A percentile compares a stretch with the other conserved stretches of the same genome.
Conservation (phyloP, 2,888 invertebrate genomes). For the Spodoptera littoralis region DNA sequence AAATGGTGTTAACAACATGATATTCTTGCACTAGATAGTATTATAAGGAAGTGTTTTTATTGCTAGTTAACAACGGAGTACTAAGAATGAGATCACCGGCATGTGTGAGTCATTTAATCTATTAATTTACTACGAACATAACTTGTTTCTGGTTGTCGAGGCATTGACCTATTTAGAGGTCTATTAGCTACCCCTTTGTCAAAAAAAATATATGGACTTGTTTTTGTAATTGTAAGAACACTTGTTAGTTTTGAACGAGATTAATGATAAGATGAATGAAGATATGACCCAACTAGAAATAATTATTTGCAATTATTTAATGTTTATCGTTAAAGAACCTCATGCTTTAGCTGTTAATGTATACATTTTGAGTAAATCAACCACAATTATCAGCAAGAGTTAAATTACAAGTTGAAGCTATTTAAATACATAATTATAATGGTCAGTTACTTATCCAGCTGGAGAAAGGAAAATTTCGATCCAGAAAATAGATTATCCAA, state of each 20-base stretch:
- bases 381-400: conserved; percentile 2
- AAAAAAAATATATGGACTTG: conserved; percentile 10
- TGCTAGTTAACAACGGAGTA: conserved; percentile 49
- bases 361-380: neutral
- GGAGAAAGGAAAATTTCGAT: conserved; percentile 63
- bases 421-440: conserved; percentile 55
- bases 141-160: conserved; percentile 67
- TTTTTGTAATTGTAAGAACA: no score
- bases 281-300: neutral
- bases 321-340: no score
- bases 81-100: conserved; percentile 73
- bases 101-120: conserved; percentile 73
- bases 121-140: conserved; percentile 70
- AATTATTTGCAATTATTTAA: neutral
- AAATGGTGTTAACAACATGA: conserved; percentile 48
- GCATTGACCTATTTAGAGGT: conserved; percentile 74
- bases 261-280: no score
- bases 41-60: conserved; percentile 64
- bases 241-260: no score
- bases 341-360: no score
- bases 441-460: conserved; percentile 49
- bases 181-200: conserved; percentile 55
- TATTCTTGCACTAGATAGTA: conserved; percentile 53
- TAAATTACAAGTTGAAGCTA: conserved; percentile 22
- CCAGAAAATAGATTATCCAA: conserved; percentile 62